Base-by-base conservation (phyloP, 2,113 vertebrate species). In the Vulpes lagopus region DNA sequence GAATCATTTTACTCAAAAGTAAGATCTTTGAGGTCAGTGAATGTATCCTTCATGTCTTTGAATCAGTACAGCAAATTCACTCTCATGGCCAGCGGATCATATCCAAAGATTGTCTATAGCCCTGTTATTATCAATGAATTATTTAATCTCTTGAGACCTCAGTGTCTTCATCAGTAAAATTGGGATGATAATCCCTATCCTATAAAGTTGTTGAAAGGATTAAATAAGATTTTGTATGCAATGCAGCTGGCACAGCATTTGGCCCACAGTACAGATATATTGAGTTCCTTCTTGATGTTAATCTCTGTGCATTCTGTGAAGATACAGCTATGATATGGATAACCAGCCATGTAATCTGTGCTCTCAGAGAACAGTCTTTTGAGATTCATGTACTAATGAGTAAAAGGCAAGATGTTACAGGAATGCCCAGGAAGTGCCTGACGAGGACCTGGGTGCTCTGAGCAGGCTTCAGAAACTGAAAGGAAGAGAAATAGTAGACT, bases 161-260 rank as follows among this genome's bases (percentile, higher is more conserved):
- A 27, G 10, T 81, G 85, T 88, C 82, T 79, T 87, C n/a, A 49
- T 67, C 51, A 67, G 79, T 60, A 92, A 93, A 92, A 85, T 55
- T 88, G 25, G 22, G 60, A 73, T 69, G 59, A 55, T 85, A 60
- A 74, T 95, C 64, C 84, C 51, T 91, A 35, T 79, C n/a, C 49
- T 88, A 38, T 55, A 65, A 82, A 94, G 49, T 84, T 84, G 25
- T 64, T 89, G 87, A 95, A 43, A 87, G 5, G 17, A 92, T 20
- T 53, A 22, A 73, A 20, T 65, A 94, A 88, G 9, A 32, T 60
- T 90, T 81, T 35, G 11, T 83, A 71, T 73, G 82, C 73, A 15
- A 62, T 64, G 14, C 73, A n/a, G 38, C 59, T 65, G 30, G 11
- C 35, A 60, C 27, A n/a, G 67, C 35, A 79, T 73, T 35, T 67